Percentiles rank a stretch among this genome's conserved stretches.
Conservation (phyloP, 2,797 vertebrate species). For the Mus spretus region DNA sequence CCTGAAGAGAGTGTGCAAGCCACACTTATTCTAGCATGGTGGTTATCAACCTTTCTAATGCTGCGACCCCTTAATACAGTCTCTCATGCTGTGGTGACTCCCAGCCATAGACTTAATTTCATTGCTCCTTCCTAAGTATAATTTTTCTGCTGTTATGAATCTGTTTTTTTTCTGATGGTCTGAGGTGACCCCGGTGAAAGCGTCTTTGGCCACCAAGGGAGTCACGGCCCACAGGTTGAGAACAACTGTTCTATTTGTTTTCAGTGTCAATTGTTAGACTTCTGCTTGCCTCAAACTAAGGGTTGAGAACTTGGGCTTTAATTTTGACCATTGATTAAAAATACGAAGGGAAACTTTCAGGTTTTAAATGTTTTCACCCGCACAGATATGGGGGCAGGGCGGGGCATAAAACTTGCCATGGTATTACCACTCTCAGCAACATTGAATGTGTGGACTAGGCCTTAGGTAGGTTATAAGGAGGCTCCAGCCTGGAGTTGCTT, state of each 20-base stretch:
- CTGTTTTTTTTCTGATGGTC: neutral
- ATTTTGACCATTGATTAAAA: neutral
- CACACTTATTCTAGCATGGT: neutral
- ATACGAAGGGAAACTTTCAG: neutral
- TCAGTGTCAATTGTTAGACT: neutral
- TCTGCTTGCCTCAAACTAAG: slow-evolving; percentile 9
- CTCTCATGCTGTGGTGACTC: neutral
- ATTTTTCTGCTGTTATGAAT: neutral
- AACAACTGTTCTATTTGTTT: neutral
- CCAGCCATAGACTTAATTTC: neutral
- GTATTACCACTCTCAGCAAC: neutral
- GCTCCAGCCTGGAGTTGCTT: slow-evolving; percentile 23
- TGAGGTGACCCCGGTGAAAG: neutral
- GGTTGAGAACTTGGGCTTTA: slow-evolving; percentile 1
- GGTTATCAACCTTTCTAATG: neutral
- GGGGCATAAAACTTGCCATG: neutral
- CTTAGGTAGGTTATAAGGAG: slow-evolving; percentile 39
- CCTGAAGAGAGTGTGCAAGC: neutral
- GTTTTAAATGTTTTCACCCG: slow-evolving; percentile 14
- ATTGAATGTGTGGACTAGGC: neutral
- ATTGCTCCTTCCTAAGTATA: neutral
- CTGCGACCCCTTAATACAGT: neutral
- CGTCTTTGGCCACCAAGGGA: neutral
- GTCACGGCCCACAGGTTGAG: neutral
- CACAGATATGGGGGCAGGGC: neutral